phyloP scores from a whole-genome alignment of 2,797 vertebrate genomes.

The Rhinophrynus dorsalis region DNA sequence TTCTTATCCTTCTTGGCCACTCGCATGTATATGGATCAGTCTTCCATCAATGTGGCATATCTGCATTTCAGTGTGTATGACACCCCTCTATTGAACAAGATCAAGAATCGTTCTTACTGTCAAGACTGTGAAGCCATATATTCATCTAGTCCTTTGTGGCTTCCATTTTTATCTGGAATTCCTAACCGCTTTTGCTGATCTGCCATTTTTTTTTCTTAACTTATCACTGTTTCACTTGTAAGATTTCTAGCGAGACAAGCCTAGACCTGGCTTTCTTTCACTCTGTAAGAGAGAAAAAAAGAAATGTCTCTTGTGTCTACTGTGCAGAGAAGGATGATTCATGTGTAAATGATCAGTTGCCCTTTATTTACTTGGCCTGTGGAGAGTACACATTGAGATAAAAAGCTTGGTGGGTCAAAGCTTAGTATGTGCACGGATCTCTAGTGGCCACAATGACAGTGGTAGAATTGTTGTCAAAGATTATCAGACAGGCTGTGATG shows the following conservation, averaged over 20 bases:
- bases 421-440: slow-evolving; percentile 63
- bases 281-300: slow-evolving; percentile 61
- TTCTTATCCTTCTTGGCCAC: too few species aligned
- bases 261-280: slow-evolving; percentile 64
- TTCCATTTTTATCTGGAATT: slow-evolving; percentile 69
- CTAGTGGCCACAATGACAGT: slow-evolving; percentile 60
- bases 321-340: slow-evolving; percentile 71
- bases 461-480: slow-evolving; percentile 69
- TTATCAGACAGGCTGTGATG: slow-evolving; percentile 68
- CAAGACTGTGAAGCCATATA: slow-evolving; percentile 55
- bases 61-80: slow-evolving; percentile 61
- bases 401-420: slow-evolving; percentile 68
- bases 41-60: slow-evolving; percentile 68
- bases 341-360: slow-evolving; percentile 79
- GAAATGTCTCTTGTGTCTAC: slow-evolving; percentile 64
- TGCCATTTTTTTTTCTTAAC: slow-evolving; percentile 57
- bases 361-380: slow-evolving; percentile 73
- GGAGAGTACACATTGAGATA: slow-evolving; percentile 76
- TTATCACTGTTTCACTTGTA: slow-evolving; percentile 55
- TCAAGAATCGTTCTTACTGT: slow-evolving; percentile 62
- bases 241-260: slow-evolving; percentile 73
- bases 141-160: slow-evolving; percentile 66
- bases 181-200: slow-evolving; percentile 61
- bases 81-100: slow-evolving; percentile 66
- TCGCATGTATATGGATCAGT: slow-evolving; percentile 63